Evolutionary conservation across 2,888 invertebrate species (phyloP).

Genomic region (Drosophila atroscutellata): DNA sequence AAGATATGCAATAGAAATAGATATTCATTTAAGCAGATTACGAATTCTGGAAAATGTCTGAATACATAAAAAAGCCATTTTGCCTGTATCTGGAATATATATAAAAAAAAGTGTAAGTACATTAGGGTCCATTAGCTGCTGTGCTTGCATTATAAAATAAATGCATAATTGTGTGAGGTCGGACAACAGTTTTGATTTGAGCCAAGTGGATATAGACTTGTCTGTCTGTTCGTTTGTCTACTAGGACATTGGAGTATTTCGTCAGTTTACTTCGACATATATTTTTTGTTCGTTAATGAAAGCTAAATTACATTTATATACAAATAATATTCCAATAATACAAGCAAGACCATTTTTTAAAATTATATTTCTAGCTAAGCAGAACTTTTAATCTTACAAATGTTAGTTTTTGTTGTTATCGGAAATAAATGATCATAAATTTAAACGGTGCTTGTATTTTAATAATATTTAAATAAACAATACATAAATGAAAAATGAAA

Average conservation of each 20-base stretch:
- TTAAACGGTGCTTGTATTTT: not conserved
- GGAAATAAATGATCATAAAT: not conserved
- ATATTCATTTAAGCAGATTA: not conserved
- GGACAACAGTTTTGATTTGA: not conserved
- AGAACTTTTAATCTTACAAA: not conserved
- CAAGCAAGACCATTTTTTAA: not conserved
- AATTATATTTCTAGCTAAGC: not conserved
- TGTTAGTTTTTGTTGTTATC: not conserved
- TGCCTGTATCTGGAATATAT: not conserved
- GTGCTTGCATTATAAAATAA: not conserved
- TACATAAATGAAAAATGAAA: not conserved
- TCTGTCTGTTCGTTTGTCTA: not conserved
- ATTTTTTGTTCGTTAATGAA: not conserved
- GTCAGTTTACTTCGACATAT: not conserved
- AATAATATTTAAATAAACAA: not conserved
- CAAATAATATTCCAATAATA: not conserved
- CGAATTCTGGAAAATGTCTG: not conserved
- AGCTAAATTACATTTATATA: not conserved
- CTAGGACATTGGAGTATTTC: not conserved
- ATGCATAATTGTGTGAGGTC: not conserved
- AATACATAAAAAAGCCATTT: not conserved
- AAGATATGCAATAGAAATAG: not conserved
- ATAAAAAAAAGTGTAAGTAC: not conserved
- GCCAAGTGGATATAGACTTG: not conserved
- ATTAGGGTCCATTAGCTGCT: not conserved